Conservation (phyloP, 2,797 vertebrate species). For the Adelosebastes latens region DNA sequence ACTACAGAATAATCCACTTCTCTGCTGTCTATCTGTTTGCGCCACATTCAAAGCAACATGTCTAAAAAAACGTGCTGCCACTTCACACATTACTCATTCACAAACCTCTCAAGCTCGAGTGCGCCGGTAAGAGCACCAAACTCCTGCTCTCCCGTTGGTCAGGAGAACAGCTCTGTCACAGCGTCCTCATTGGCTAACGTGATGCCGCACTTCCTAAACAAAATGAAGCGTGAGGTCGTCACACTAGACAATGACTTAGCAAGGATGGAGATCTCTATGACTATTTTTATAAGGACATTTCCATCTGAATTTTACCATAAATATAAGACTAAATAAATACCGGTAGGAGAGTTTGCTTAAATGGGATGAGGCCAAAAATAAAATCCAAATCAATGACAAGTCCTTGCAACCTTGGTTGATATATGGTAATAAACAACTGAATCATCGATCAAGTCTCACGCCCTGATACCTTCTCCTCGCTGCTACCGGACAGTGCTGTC, state of each 20-base stretch:
- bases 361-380: background rate
- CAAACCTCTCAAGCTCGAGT: background rate
- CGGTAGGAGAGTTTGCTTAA: background rate
- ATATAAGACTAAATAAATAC: background rate
- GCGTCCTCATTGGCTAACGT: background rate
- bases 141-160: background rate
- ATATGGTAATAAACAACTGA: constrained; percentile 10
- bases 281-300: background rate
- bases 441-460: constrained; percentile 21
- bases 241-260: background rate
- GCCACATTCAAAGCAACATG: background rate
- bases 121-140: background rate
- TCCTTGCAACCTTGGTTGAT: background rate
- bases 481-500: constrained; percentile 18
- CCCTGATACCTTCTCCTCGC: background rate
- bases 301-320: background rate
- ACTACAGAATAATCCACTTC: too few species aligned
- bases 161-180: constrained; percentile 7
- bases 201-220: background rate
- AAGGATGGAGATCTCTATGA: background rate
- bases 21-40: background rate
- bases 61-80: background rate
- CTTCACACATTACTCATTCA: background rate
- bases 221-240: background rate
- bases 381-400: background rate